Conservation (phyloP, 1,140 invertebrate genomes). For the Aphelinus atriplicis region DNA sequence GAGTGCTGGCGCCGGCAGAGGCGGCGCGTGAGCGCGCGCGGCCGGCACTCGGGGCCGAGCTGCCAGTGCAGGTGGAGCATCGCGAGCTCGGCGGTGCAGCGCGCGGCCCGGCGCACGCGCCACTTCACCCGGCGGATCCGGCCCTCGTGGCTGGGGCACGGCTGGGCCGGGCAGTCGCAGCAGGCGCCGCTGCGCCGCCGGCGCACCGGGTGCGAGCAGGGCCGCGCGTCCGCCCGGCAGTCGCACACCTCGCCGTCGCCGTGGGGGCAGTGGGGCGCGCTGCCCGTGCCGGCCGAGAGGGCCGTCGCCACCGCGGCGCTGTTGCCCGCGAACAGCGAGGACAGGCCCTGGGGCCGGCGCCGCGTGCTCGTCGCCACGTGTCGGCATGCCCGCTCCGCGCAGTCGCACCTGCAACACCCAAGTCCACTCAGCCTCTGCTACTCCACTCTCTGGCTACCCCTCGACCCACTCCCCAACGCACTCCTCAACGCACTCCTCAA, state of each 20-base stretch:
- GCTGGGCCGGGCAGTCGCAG: constrained; percentile 54
- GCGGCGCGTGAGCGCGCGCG: constrained; percentile 69
- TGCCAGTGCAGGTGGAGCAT: constrained; percentile 63
- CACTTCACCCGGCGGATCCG: constrained; percentile 62
- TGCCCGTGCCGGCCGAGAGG: constrained; percentile 45
- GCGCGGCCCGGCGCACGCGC: constrained; percentile 58
- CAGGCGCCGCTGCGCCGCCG: constrained; percentile 43
- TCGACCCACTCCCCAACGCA: background rate
- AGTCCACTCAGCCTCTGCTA: background rate
- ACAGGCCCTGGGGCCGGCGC: constrained; percentile 50
- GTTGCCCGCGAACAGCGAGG: constrained; percentile 42
- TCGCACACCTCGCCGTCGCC: constrained; percentile 51
- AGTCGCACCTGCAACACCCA: constrained; percentile 54
- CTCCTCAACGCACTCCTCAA: background rate
- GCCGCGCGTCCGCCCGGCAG: constrained; percentile 52
- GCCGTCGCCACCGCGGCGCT: constrained; percentile 20
- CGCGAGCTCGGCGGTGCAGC: constrained; percentile 61
- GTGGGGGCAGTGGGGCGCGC: constrained; percentile 43
- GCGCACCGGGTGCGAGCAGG: constrained; percentile 51
- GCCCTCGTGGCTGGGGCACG: constrained; percentile 58
- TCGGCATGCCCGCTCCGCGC: constrained; percentile 55
- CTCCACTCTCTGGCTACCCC: too few species aligned
- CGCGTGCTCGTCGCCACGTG: constrained; percentile 40
- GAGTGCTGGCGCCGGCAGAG: constrained; percentile 73
- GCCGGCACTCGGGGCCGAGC: constrained; percentile 59